A percentile compares a stretch with the other conserved stretches of the same genome.
Conservation (phyloP, 2,797 vertebrate species). For the Channa striata region DNA sequence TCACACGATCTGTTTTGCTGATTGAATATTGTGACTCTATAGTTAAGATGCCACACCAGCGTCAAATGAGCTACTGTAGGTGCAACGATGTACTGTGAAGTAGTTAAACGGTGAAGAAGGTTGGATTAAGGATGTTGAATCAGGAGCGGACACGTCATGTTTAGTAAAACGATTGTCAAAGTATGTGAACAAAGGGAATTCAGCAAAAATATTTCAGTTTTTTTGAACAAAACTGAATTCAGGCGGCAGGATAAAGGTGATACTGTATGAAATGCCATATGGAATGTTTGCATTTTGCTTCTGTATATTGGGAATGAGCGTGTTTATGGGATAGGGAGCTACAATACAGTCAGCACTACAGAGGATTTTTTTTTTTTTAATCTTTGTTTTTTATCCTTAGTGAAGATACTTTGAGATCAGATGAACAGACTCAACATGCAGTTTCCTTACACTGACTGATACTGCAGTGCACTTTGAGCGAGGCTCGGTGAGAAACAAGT, state of each 20-base stretch:
- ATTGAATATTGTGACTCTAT: slow-evolving; percentile 25
- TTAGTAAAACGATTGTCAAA: slow-evolving; percentile 17
- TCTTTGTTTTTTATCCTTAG: slow-evolving; percentile 34
- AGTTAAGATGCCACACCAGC: slow-evolving; percentile 6
- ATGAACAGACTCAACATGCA: slow-evolving; percentile 10
- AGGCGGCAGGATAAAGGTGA: slow-evolving; percentile 1
- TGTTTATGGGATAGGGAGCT: slow-evolving; percentile 33
- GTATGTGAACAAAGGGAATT: slow-evolving; percentile 22
- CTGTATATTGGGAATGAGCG: slow-evolving; percentile 36
- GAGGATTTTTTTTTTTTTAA: slow-evolving; percentile 24
- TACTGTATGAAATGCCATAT: slow-evolving; percentile 15
- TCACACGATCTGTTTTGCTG: slow-evolving; percentile 35
- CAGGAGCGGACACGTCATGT: slow-evolving; percentile 45
- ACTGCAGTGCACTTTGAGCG: slow-evolving; percentile 50
- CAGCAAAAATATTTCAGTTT: slow-evolving; percentile 3
- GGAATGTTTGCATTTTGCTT: slow-evolving; percentile 32
- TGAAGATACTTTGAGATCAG: slow-evolving; percentile 32
- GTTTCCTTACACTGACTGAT: slow-evolving; percentile 32
- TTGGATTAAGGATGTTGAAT: slow-evolving; percentile 60
- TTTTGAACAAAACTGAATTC: slow-evolving; percentile 2
- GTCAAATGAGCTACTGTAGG: slow-evolving; percentile 18
- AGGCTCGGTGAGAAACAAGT: slow-evolving; percentile 41
- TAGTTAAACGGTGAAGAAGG: slow-evolving; percentile 3
- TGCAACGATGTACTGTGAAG: slow-evolving; percentile 10
- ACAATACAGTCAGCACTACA: slow-evolving; percentile 6